Base-by-base conservation (phyloP, 2,797 vertebrate genomes). In the Fratercula arctica region DNA sequence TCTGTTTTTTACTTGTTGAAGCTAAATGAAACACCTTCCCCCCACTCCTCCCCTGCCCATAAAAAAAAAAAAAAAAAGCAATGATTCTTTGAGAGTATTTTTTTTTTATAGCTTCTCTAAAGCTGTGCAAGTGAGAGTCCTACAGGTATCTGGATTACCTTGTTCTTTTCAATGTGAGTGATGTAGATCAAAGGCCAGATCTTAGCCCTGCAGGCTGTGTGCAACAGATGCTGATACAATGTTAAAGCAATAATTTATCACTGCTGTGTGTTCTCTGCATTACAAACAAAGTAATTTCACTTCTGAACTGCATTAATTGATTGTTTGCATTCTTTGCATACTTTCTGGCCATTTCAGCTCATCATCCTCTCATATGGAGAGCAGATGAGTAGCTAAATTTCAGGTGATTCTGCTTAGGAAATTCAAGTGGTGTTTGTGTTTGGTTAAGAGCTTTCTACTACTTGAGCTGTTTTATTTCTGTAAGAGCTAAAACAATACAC, bases 241-340 rank as follows among this genome's bases (percentile, higher is more conserved):
- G 72, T 83, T 88, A 60, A 78, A 95, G 72, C 57, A 95, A 91
- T 94, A 94, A 95, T 95, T 95, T 85, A 89, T 93, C 90, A 37
- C 28, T 86, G 39, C 68, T 79, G 13, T 56, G 54, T 59, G 85
- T 74, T 91, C 83, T 86, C 63, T 85, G 87, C 76, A 41, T 79
- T 53, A 4, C 67, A 86, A 89, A 60, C 66, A 48, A 89, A 46
- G 48, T 14, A 19, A 87, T 92, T 85, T 91, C 48, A n/a, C 24
- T 85, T 85, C 45, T 43, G 64, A 85, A 50, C 1, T 16, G 68
- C 25, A 6, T 57, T 64, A 82, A 82, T 68, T 48, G 63, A 18
- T 64, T 75, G 51, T 48, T 53, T 73, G 28, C n/a, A 26, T 84
- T 85, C 77, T 61, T 84, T 82, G 59, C 8, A 3, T 21, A 5